A percentile compares a stretch with the other conserved stretches of the same genome.
These are phyloP conservation scores for Caenorhabditis afra DNA, from an alignment of 2,888 invertebrate genomes.

Conservation along the genomic window DNA sequence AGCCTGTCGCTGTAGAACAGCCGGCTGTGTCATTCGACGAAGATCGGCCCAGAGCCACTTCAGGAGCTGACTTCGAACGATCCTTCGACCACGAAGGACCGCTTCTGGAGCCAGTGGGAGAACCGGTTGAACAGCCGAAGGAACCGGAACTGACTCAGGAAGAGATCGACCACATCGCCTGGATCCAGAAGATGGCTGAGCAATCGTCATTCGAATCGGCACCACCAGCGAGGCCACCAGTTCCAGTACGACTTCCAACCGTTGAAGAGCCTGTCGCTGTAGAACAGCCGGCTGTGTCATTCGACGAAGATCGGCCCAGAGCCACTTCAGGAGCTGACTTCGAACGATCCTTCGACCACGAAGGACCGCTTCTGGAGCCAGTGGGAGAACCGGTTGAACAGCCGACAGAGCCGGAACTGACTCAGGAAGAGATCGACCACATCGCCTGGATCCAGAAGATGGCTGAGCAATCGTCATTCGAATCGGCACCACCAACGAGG, in stretches of 20 bases:
- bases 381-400: not conserved
- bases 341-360: constrained; percentile 35
- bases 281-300: not conserved
- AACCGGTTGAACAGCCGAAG: constrained; percentile 9
- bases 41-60: constrained; percentile 52
- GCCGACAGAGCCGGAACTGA: constrained; percentile 16
- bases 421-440: constrained; percentile 54
- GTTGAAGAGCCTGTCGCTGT: constrained; percentile 13
- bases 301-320: constrained; percentile 32
- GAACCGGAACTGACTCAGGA: constrained; percentile 26
- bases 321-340: constrained; percentile 55
- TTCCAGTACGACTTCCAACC: constrained; percentile 21
- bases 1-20: constrained; percentile 8
- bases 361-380: not conserved
- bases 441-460: constrained; percentile 48
- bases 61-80: constrained; percentile 48
- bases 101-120: constrained; percentile 8
- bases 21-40: constrained; percentile 2
- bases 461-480: constrained; percentile 41
- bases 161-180: constrained; percentile 60
- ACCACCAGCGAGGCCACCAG: constrained; percentile 9
- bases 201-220: constrained; percentile 60
- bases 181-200: constrained; percentile 55
- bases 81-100: constrained; percentile 34
- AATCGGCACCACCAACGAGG: constrained; percentile 3